These are phyloP conservation scores for Coturnix japonica DNA, from an alignment of 2,113 vertebrate genomes.

Conservation along the genomic window DNA sequence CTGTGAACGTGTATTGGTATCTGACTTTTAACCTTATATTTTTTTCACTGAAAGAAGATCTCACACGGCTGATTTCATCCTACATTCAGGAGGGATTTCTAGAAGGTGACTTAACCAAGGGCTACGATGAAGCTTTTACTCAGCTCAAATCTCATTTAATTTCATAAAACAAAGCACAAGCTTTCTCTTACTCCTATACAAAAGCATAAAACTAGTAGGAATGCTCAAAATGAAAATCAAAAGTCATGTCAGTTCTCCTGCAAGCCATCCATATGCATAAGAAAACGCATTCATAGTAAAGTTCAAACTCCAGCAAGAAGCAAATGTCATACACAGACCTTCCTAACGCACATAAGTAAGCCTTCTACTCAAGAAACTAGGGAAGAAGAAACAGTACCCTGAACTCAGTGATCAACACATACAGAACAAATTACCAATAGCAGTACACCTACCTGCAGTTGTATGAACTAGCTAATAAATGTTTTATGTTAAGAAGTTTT, in stretches of 20 bases:
- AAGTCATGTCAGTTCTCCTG: neutral
- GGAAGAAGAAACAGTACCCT: slow-evolving; percentile 14
- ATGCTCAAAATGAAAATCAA: neutral
- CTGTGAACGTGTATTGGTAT: neutral
- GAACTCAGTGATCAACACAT: neutral
- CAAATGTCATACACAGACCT: slow-evolving; percentile 17
- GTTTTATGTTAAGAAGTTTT: slow-evolving; percentile 13
- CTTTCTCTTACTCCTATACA: neutral
- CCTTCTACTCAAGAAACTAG: neutral
- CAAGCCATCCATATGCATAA: neutral
- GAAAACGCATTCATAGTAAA: slow-evolving; percentile 22
- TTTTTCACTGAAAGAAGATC: slow-evolving; percentile 7
- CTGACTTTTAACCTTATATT: neutral
- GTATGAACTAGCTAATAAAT: neutral
- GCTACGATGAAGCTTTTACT: neutral
- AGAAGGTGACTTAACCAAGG: neutral
- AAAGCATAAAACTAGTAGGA: neutral
- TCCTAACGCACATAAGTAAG: slow-evolving; percentile 11
- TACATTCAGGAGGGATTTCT: slow-evolving; percentile 3
- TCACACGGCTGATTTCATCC: neutral
- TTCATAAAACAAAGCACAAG: neutral
- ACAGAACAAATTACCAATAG: neutral
- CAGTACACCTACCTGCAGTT: neutral
- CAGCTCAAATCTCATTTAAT: neutral
- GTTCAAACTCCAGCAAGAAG: slow-evolving; percentile 27